Evolutionary conservation across 2,888 invertebrate genomes (phyloP).

Genomic region (Eupithecia dodoneata): DNA sequence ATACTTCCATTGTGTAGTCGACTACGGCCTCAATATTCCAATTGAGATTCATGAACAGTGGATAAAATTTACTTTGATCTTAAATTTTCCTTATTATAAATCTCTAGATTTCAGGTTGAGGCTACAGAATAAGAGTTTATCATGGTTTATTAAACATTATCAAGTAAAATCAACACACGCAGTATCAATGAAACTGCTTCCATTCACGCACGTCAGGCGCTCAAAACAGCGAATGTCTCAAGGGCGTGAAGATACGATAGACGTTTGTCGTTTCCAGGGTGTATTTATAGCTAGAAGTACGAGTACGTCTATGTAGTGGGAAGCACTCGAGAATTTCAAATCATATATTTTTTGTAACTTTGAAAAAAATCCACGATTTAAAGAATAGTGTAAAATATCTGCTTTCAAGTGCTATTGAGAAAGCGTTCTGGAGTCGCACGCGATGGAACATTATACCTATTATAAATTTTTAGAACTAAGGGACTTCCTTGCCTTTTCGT

Average conservation of each 20-base stretch:
- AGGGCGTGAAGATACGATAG: constrained; percentile 64
- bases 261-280: constrained; percentile 53
- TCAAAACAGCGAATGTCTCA: constrained; percentile 63
- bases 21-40: neutral
- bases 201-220: constrained; percentile 71
- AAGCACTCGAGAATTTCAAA: constrained; percentile 16
- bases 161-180: constrained; percentile 49
- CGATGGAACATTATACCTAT: neutral
- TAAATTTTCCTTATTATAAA: neutral
- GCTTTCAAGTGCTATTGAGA: neutral
- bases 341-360: neutral
- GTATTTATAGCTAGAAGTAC: constrained; percentile 44
- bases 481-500: neutral
- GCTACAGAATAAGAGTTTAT: neutral
- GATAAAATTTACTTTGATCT: neutral
- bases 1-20: neutral
- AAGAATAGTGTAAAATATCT: neutral
- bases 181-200: constrained; percentile 66
- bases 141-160: constrained; percentile 1
- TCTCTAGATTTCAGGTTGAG: neutral
- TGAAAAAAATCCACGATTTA: neutral
- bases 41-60: neutral
- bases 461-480: neutral
- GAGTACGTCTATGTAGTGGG: constrained; percentile 27
- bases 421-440: neutral